Percentiles rank a stretch among this genome's conserved stretches.
These are phyloP conservation scores for Acanthopleura granulata DNA, from an alignment of 2,888 invertebrate species.

Conservation along the genomic window DNA sequence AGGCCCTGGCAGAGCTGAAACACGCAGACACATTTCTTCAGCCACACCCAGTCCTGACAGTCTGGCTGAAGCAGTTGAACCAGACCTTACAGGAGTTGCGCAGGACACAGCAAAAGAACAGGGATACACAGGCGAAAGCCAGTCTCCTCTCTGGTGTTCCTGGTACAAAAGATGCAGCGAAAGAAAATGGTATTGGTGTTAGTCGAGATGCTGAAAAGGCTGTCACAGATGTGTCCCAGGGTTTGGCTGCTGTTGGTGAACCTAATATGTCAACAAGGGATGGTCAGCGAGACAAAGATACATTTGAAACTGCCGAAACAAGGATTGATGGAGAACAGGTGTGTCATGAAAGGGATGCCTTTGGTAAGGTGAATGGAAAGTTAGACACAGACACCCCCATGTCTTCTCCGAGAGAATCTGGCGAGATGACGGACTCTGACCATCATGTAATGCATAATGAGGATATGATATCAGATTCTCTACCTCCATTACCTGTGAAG, in stretches of 20 bases:
- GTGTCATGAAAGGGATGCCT: background rate
- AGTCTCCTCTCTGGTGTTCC: too few species aligned
- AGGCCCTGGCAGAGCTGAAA: too few species aligned
- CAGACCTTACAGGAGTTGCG: slow-evolving; percentile 38
- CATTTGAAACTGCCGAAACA: too few species aligned
- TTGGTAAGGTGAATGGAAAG: background rate
- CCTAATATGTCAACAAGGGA: background rate
- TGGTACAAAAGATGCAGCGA: too few species aligned
- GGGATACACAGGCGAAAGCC: background rate
- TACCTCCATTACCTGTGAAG: too few species aligned
- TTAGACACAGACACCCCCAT: background rate
- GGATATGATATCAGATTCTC: too few species aligned
- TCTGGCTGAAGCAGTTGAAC: slow-evolving; percentile 47
- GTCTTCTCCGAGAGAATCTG: too few species aligned
- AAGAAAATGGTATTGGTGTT: background rate
- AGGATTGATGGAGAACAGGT: background rate
- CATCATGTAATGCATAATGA: too few species aligned
- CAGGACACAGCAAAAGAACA: background rate
- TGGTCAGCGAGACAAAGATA: too few species aligned
- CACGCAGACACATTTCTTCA: too few species aligned
- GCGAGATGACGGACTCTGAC: too few species aligned
- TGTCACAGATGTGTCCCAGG: background rate
- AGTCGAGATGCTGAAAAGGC: slow-evolving; percentile 5
- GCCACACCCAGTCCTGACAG: slow-evolving; percentile 29
- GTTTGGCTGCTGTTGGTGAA: background rate